phyloP scores from a whole-genome alignment of 2,888 invertebrate species.

The Yponomeuta malinellus region DNA sequence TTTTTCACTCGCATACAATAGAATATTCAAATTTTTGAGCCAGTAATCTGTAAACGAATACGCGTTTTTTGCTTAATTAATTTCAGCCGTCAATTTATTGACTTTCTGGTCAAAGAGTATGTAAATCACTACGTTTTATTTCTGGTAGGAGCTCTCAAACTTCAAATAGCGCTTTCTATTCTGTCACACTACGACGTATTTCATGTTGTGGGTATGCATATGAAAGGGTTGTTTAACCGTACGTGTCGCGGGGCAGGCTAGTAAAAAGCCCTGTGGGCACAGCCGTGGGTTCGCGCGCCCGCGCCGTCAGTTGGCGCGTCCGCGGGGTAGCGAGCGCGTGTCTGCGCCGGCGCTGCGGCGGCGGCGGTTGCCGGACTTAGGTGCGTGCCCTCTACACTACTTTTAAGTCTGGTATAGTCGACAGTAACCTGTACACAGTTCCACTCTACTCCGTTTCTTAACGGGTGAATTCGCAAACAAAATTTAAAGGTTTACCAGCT shows the following conservation, averaged over 20 bases:
- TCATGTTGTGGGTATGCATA: slow-evolving; percentile 46
- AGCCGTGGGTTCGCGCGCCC: slow-evolving; percentile 31
- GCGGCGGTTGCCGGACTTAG: not conserved
- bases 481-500: too few relatives aligned
- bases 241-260: slow-evolving; percentile 23
- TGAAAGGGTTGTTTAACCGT: slow-evolving; percentile 60
- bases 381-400: not conserved
- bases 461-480: too few relatives aligned
- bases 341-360: slow-evolving; percentile 41
- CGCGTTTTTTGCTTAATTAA: not conserved
- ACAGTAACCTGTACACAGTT: not conserved
- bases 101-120: too few relatives aligned
- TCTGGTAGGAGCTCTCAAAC: not conserved
- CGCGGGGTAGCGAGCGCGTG: slow-evolving; percentile 48
- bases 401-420: not conserved
- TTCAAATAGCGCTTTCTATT: not conserved
- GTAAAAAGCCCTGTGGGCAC: slow-evolving; percentile 52
- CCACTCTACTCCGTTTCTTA: not conserved
- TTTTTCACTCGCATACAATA: not conserved
- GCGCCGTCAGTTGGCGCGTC: slow-evolving; percentile 47
- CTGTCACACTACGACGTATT: slow-evolving; percentile 35
- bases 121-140: not conserved
- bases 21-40: not conserved
- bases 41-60: not conserved
- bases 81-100: not conserved